Evolutionary conservation across 2,888 invertebrate genomes (phyloP).

Genomic region (Cryptophagus acutangulus): DNA sequence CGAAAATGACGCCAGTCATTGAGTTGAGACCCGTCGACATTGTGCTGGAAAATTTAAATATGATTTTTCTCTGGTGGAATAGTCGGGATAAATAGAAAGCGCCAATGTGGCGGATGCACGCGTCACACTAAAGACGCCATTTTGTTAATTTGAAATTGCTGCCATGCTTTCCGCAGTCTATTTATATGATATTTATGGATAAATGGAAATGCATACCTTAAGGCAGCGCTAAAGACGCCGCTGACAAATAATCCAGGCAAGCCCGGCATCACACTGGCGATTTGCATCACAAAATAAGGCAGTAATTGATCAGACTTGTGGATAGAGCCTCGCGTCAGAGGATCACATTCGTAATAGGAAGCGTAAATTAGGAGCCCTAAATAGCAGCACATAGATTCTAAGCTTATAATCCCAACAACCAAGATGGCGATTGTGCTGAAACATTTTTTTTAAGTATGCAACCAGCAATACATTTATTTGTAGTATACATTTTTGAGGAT

Average conservation of each 20-base stretch:
- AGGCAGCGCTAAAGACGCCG: conserved; percentile 80
- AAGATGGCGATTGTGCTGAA: conserved; percentile 70
- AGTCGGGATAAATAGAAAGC: no score
- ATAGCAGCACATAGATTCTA: conserved; percentile 75
- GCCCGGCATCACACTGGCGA: conserved; percentile 67
- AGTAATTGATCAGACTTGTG: conserved; percentile 68
- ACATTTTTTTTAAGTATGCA: conserved; percentile 24
- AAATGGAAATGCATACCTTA: conserved; percentile 57
- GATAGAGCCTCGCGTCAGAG: conserved; percentile 67
- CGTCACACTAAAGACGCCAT: no score
- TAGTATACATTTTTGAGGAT: conserved; percentile 62
- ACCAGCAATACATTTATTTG: background rate
- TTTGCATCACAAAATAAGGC: conserved; percentile 79
- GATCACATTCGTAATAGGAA: conserved; percentile 79
- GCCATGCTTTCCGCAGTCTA: no score
- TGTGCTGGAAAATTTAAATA: conserved; percentile 54
- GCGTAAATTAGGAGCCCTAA: conserved; percentile 85
- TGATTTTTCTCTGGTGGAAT: background rate
- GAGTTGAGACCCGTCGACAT: conserved; percentile 77
- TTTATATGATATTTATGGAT: no score
- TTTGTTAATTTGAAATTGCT: no score
- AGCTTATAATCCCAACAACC: conserved; percentile 67
- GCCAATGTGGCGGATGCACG: no score
- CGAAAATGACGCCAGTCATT: conserved; percentile 73
- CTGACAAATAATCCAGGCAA: conserved; percentile 81